These are phyloP conservation scores for Lycopodina hypogea DNA, from an alignment of 37 sponge, comb jelly and placozoan genomes.

Conservation along the genomic window DNA sequence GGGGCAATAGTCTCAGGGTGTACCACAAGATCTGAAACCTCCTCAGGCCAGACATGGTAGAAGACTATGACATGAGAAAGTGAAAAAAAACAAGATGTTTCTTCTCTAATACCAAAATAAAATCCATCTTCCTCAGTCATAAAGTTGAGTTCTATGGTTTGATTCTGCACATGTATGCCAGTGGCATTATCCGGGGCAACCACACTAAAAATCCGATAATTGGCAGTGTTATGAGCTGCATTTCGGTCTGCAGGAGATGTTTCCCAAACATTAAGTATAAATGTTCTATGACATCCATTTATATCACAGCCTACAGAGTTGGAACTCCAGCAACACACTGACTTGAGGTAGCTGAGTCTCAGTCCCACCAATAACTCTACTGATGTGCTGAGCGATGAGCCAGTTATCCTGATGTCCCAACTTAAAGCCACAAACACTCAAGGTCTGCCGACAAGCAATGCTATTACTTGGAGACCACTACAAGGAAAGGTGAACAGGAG, in stretches of 20 bases:
- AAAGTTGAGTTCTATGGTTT: conserved; percentile 11
- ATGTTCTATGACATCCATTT: not conserved
- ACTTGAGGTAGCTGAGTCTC: conserved; percentile 9
- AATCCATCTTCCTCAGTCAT: not conserved
- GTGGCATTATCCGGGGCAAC: not conserved
- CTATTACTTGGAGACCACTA: conserved; percentile 9
- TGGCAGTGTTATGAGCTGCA: conserved; percentile 13
- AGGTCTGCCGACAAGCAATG: not conserved
- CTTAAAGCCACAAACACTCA: not conserved
- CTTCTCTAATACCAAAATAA: conserved; percentile 31
- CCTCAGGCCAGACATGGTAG: conserved; percentile 45
- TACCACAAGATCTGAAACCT: not conserved
- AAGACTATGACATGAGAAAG: conserved; percentile 31
- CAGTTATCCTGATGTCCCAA: conserved; percentile 16
- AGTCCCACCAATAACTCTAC: conserved; percentile 9
- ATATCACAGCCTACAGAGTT: not conserved
- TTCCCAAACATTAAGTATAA: not conserved
- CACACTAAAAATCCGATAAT: not conserved
- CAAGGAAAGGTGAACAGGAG: not conserved
- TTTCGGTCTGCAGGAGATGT: conserved; percentile 1
- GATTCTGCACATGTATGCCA: not conserved
- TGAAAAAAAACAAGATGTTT: conserved; percentile 24
- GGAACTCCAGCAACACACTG: conserved; percentile 6
- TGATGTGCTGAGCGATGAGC: conserved; percentile 37
- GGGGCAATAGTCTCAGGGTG: conserved; percentile 22